Evolutionary conservation across 2,888 invertebrate genomes (phyloP).

Genomic region (Epinotia ramella): DNA sequence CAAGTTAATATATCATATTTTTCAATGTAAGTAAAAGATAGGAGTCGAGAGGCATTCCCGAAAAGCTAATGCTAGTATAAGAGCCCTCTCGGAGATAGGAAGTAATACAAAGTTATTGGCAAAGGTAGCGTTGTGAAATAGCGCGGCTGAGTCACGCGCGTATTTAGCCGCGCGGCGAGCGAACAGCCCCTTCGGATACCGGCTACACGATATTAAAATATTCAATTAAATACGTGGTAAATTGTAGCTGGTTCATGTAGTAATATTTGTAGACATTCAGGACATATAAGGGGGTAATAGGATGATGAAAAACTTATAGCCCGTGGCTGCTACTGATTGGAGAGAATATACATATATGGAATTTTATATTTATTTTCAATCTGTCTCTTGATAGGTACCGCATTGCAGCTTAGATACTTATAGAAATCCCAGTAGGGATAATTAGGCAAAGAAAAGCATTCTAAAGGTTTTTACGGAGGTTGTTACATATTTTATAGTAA

Average conservation of each 20-base stretch:
- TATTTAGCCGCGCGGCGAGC: constrained; percentile 66
- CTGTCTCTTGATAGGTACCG: too few relatives aligned
- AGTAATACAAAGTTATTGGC: constrained; percentile 82
- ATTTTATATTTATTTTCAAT: too few relatives aligned
- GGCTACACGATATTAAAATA: constrained; percentile 30
- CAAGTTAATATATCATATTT: too few relatives aligned
- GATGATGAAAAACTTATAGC: background rate
- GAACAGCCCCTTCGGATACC: constrained; percentile 35
- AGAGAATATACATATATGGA: too few relatives aligned
- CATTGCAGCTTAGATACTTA: too few relatives aligned
- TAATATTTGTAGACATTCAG: background rate
- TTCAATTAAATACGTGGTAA: constrained; percentile 18
- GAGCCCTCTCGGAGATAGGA: constrained; percentile 69
- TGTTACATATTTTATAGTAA: background rate
- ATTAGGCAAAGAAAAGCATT: too few relatives aligned
- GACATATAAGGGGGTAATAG: background rate
- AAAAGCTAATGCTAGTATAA: constrained; percentile 3
- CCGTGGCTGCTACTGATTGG: too few relatives aligned
- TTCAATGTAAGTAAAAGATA: background rate
- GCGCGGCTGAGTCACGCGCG: constrained; percentile 72
- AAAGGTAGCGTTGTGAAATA: constrained; percentile 80
- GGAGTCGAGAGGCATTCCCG: constrained; percentile 2
- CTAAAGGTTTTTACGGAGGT: background rate
- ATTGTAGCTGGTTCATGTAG: constrained; percentile 1
- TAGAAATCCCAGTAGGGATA: too few relatives aligned